A percentile compares a stretch with the other conserved stretches of the same genome.
Conservation (phyloP, 2,113 vertebrate species). For the Malurus cyaneus region DNA sequence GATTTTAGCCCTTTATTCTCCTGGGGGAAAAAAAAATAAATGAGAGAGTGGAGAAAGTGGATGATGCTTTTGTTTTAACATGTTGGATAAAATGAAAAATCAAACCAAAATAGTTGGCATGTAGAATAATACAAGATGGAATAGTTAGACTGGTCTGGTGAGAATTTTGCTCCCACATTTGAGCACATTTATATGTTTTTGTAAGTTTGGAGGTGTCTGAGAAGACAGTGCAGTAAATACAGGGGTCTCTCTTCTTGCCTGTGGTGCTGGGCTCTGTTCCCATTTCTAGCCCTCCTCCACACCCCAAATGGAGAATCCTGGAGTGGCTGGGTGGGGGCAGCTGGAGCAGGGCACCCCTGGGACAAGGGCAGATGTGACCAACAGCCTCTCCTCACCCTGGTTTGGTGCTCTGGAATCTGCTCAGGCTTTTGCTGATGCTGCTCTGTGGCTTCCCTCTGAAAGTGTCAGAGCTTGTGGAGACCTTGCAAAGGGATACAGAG, state of each 20-base stretch:
- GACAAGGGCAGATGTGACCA: neutral
- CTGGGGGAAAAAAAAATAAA: neutral
- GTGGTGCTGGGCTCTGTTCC: neutral
- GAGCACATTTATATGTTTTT: neutral
- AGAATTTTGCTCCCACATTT: neutral
- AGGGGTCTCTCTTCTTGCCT: neutral
- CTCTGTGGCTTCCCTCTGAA: neutral
- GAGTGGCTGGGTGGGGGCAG: neutral
- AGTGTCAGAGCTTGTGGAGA: neutral
- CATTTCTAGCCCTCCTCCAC: neutral
- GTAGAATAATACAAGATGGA: neutral
- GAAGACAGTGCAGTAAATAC: neutral
- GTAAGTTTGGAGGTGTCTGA: neutral
- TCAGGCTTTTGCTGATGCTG: neutral
- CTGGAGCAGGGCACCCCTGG: neutral
- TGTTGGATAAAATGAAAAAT: neutral
- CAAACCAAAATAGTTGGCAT: neutral
- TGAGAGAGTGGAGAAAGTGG: neutral
- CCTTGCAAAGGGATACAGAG: neutral
- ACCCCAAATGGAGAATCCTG: neutral
- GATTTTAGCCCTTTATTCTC: neutral
- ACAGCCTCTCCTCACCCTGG: fast-evolving
- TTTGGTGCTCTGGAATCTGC: fast-evolving
- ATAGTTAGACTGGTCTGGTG: neutral
- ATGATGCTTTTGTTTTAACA: neutral